Evolutionary conservation across 2,888 invertebrate species (phyloP).

Genomic region (Autographa gamma): DNA sequence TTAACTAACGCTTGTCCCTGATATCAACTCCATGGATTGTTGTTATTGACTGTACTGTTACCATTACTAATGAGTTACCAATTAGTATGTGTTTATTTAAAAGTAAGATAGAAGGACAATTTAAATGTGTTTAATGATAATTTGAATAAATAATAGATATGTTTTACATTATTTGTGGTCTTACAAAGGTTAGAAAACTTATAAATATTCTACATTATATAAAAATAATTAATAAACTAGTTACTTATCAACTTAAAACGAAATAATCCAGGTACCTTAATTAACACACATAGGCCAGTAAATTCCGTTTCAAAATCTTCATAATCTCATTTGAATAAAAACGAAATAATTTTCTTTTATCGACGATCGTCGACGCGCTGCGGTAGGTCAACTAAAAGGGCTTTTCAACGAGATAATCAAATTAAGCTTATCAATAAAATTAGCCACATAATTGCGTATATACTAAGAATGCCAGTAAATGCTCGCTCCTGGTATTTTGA

Average conservation of each 20-base stretch:
- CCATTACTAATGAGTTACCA: slow-evolving; percentile 2
- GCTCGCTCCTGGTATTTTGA: slow-evolving; percentile 64
- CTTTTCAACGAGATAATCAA: slow-evolving; percentile 55
- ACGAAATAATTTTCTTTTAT: slow-evolving; percentile 10
- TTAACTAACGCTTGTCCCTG: slow-evolving; percentile 69
- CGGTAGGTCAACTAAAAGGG: slow-evolving; percentile 70
- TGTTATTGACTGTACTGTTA: slow-evolving; percentile 69
- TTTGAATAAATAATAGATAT: no score
- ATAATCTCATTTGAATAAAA: slow-evolving; percentile 24
- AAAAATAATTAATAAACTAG: not conserved
- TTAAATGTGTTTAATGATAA: no score
- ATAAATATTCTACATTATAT: not conserved
- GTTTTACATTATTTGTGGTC: no score
- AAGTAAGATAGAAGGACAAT: no score
- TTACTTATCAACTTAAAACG: not conserved
- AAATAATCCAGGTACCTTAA: not conserved
- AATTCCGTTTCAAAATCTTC: not conserved
- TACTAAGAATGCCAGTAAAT: slow-evolving; percentile 65
- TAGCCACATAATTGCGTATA: slow-evolving; percentile 60
- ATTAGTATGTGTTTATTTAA: no score
- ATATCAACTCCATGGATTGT: slow-evolving; percentile 67
- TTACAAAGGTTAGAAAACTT: not conserved
- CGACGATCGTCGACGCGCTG: slow-evolving; percentile 52
- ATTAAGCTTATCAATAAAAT: slow-evolving; percentile 66
- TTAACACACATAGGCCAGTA: not conserved